Evolutionary conservation across 2,888 invertebrate genomes (phyloP), one percentile per base, ranked within the genome.

Genomic region (Sminthurides aquaticus): DNA sequence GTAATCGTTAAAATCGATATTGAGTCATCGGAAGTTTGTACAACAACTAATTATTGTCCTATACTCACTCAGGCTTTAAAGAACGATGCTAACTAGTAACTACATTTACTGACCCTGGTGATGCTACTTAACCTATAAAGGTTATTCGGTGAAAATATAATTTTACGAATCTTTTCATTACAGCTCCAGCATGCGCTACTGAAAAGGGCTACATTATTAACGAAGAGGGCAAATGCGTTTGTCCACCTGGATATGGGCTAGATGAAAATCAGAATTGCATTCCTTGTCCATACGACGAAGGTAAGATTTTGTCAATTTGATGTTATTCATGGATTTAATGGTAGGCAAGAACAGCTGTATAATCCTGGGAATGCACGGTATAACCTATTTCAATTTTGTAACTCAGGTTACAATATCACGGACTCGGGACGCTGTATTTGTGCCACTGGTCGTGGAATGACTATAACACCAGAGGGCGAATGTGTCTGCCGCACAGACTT

Each of bases 361-460:
- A n/a, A n/a, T n/a, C n/a, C n/a, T n/a, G n/a, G n/a, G n/a, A n/a
- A n/a, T n/a, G n/a, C n/a, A n/a, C n/a, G n/a, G n/a, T n/a, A n/a
- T n/a, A n/a, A n/a, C n/a, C n/a, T n/a, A n/a, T n/a, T n/a, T n/a
- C n/a, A n/a, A n/a, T n/a, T n/a, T n/a, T 34, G 43, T 15, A 34
- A 57, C 34, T 27, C 68, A 70, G 92, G 91, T 1, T 86, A 86
- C 76, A 84, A 86, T 67, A 81, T 91, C 26, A 89, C 90, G 75
- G 84, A 86, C 62, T 84, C 86, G 49, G 91, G 90, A 1, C 87
- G 87, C 55, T 93, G 92, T 76, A 86, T 89, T 0, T 93, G 92
- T 76, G 90, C 89, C 62, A 79, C 88, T 3, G 87, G 87, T 70
- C 85, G 87, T 65, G 91, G 91, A 28, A 85, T 87, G 79, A 85